phyloP scores from a whole-genome alignment of 2,113 vertebrate species.

The Chlorodrepanis virens region DNA sequence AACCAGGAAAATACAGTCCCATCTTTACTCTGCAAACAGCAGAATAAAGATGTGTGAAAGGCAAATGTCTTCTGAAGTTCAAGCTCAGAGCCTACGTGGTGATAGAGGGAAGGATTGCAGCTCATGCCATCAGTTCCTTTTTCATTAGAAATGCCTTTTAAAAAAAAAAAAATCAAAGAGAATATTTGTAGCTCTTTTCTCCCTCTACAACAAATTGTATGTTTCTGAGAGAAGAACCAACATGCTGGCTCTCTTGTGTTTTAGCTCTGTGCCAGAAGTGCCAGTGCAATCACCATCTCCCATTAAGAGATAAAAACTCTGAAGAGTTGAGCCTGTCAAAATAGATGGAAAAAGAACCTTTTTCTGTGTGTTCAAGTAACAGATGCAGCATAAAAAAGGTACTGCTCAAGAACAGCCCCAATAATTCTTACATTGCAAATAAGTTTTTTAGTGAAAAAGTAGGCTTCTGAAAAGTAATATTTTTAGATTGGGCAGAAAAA shows the following conservation, averaged over 20 bases:
- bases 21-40: neutral
- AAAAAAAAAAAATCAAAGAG: neutral
- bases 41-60: neutral
- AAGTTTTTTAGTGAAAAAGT: conserved; percentile 43
- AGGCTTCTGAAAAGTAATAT: conserved; percentile 17
- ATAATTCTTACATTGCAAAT: conserved; percentile 60
- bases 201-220: conserved; percentile 24
- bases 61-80: neutral
- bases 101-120: neutral
- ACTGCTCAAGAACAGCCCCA: neutral
- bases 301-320: conserved; percentile 59
- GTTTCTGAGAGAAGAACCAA: conserved; percentile 28
- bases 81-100: neutral
- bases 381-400: conserved; percentile 40
- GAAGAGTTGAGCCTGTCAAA: conserved; percentile 56
- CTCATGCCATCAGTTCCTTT: neutral
- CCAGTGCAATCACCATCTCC: conserved; percentile 38
- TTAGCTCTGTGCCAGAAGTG: conserved; percentile 57
- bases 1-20: neutral
- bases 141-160: neutral
- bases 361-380: conserved; percentile 34
- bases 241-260: conserved; percentile 33
- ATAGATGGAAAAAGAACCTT: conserved; percentile 25
- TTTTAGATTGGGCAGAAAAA: conserved; percentile 24
- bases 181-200: conserved; percentile 1